A percentile compares a stretch with the other conserved stretches of the same genome.
phyloP scores from a whole-genome alignment of 2,797 vertebrate species.

The Cirrhinus mrigala region DNA sequence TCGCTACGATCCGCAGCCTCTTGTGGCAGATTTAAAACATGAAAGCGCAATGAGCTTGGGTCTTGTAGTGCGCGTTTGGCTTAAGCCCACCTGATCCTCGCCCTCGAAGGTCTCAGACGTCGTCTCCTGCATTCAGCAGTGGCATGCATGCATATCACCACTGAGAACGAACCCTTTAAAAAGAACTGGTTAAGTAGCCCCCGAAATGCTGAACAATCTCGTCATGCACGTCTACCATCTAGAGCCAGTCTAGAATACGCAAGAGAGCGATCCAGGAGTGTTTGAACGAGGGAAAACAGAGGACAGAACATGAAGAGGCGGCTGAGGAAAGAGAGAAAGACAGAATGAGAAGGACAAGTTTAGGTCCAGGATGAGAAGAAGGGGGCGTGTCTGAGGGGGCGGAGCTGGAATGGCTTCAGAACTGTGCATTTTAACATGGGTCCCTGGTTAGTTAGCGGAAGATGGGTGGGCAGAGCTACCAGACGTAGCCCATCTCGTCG shows the following conservation, averaged over 20 bases:
- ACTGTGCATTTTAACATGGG: constrained; percentile 84
- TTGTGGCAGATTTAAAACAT: constrained; percentile 51
- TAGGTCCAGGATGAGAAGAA: background rate
- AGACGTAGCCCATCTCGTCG: constrained; percentile 93
- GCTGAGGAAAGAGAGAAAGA: constrained; percentile 41
- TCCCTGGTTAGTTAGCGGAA: constrained; percentile 79
- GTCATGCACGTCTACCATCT: constrained; percentile 28
- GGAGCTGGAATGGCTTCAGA: constrained; percentile 84
- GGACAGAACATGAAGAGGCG: constrained; percentile 40
- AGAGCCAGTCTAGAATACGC: constrained; percentile 17
- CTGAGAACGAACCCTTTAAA: constrained; percentile 43
- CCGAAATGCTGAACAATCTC: constrained; percentile 15
- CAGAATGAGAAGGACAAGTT: constrained; percentile 1
- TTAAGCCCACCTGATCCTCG: constrained; percentile 7
- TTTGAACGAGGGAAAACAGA: constrained; percentile 50
- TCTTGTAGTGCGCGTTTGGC: background rate
- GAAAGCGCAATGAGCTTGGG: constrained; percentile 40
- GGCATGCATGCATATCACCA: constrained; percentile 56
- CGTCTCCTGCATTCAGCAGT: constrained; percentile 35
- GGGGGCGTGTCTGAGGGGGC: constrained; percentile 60
- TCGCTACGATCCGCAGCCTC: background rate
- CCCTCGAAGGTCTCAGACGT: constrained; percentile 4
- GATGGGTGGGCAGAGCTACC: constrained; percentile 85
- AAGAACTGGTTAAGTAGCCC: constrained; percentile 22
- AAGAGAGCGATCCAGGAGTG: constrained; percentile 28